Evolutionary conservation across 2,797 vertebrate genomes (phyloP).

Genomic region (Varecia variegata): DNA sequence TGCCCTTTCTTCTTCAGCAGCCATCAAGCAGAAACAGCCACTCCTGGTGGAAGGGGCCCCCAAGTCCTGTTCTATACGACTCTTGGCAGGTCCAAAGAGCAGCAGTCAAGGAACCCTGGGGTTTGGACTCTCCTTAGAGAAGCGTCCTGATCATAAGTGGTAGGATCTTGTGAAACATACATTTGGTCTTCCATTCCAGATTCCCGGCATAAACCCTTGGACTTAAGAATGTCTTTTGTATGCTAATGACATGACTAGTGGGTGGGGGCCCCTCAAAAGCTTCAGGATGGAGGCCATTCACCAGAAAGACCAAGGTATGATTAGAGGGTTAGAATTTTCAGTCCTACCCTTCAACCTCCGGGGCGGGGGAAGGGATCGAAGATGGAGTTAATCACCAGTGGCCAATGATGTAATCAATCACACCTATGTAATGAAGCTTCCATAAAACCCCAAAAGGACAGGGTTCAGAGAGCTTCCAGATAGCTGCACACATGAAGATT

Average conservation of each 20-base stretch:
- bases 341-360: neutral
- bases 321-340: neutral
- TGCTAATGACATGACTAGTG: no score
- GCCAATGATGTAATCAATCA: neutral
- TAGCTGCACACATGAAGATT: neutral
- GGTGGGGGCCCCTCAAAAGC: neutral
- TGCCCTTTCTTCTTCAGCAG: neutral
- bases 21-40: neutral
- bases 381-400: neutral
- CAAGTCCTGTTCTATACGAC: neutral
- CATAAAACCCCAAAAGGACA: neutral
- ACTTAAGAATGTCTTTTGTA: neutral
- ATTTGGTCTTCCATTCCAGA: neutral
- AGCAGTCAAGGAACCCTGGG: neutral
- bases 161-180: neutral
- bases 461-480: neutral
- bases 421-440: neutral
- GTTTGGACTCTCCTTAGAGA: neutral
- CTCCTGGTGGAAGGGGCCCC: accelerated
- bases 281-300: neutral
- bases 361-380: neutral
- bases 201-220: neutral
- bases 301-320: no score
- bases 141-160: neutral
- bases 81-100: neutral